phyloP scores from a whole-genome alignment of 2,888 invertebrate species.

The Drosophila yooni region DNA sequence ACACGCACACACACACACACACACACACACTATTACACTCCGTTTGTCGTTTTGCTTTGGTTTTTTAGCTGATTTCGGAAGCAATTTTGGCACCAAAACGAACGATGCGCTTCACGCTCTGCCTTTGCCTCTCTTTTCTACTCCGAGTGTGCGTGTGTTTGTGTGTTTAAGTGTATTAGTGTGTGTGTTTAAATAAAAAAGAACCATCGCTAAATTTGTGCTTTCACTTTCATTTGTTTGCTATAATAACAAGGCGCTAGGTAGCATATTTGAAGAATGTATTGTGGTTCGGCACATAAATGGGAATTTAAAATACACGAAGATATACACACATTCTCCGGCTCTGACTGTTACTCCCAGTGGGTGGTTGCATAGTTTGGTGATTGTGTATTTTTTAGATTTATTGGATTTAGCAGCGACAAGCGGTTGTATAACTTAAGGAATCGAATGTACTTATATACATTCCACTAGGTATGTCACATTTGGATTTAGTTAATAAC shows the following conservation, averaged over 20 bases:
- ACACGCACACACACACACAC: slow-evolving; percentile 57
- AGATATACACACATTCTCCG: slow-evolving; percentile 13
- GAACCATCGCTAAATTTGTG: slow-evolving; percentile 74
- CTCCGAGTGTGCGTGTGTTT: slow-evolving; percentile 16
- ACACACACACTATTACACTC: slow-evolving; percentile 24
- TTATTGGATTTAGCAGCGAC: slow-evolving; percentile 27
- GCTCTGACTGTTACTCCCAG: not conserved
- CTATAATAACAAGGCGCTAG: slow-evolving; percentile 75
- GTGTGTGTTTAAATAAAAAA: slow-evolving; percentile 49
- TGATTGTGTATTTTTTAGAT: slow-evolving; percentile 52
- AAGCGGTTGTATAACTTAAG: not conserved
- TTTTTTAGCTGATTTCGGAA: slow-evolving; percentile 76
- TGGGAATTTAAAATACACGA: slow-evolving; percentile 59
- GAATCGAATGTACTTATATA: not conserved
- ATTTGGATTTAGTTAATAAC: not conserved
- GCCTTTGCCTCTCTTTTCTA: slow-evolving; percentile 15
- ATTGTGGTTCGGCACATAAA: slow-evolving; percentile 66
- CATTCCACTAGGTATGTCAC: not conserved
- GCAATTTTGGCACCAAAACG: slow-evolving; percentile 77
- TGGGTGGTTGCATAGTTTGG: slow-evolving; percentile 28
- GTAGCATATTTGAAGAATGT: slow-evolving; percentile 73
- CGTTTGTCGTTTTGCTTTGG: slow-evolving; percentile 54
- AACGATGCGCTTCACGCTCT: slow-evolving; percentile 57
- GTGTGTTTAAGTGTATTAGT: slow-evolving; percentile 27
- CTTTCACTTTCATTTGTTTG: slow-evolving; percentile 81